Conservation (phyloP, 1,140 invertebrate species). For the Brachionus sp. region DNA sequence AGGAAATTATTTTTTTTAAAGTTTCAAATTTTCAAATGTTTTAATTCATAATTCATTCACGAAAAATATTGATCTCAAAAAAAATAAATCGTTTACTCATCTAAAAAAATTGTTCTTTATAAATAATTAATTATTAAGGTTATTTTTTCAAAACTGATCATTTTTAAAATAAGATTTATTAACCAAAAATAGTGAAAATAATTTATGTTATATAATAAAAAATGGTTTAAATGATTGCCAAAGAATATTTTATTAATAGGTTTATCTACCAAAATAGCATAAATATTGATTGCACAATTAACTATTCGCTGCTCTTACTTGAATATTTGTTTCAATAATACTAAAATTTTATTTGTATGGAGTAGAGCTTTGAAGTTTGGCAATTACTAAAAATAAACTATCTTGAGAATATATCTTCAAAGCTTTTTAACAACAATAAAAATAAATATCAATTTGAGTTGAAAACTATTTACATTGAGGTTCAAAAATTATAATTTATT, state of each 20-base stretch:
- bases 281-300: background rate
- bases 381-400: background rate
- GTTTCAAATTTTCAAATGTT: no score
- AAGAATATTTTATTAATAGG: background rate
- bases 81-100: no score
- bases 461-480: background rate
- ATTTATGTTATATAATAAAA: background rate
- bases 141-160: no score
- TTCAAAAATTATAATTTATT: background rate
- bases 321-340: conserved; percentile 6
- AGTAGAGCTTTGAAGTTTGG: background rate
- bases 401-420: background rate
- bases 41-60: no score
- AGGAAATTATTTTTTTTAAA: no score
- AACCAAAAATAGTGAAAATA: background rate
- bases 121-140: no score
- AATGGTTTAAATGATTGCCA: background rate
- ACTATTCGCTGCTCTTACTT: background rate
- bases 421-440: background rate
- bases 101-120: no score
- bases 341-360: background rate
- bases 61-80: no score
- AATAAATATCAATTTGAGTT: background rate
- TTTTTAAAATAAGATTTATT: background rate
- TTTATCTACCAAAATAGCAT: background rate